Conservation (phyloP, 2,797 vertebrate genomes). For the Sylvia borin region DNA sequence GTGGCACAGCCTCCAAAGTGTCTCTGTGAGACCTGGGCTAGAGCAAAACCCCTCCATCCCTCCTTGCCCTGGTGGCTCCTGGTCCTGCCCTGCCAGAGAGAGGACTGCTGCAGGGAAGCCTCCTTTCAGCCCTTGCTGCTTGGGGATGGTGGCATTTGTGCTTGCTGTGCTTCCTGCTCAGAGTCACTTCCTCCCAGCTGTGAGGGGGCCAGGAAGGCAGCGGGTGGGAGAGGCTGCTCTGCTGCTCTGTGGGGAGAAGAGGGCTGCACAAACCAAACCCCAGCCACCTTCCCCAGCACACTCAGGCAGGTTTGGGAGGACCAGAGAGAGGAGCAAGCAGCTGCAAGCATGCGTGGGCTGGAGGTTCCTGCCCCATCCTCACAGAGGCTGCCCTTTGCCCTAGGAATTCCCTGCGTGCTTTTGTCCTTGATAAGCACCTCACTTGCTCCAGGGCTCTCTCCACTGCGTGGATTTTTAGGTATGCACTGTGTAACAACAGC, state of each 20-base stretch:
- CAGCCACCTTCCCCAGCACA: not conserved
- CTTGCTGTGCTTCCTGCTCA: not conserved
- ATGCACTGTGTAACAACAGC: not conserved
- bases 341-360: slow-evolving; percentile 29
- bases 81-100: accelerated
- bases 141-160: not conserved
- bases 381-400: not conserved
- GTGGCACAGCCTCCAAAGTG: not conserved
- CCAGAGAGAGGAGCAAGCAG: slow-evolving; percentile 18
- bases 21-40: not conserved
- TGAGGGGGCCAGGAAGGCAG: not conserved
- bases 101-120: not conserved
- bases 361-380: not conserved
- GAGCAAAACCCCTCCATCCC: not conserved
- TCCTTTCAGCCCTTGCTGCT: accelerated
- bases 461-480: not conserved
- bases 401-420: not conserved
- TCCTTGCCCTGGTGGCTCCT: not conserved
- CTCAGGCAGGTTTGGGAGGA: not conserved
- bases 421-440: not conserved
- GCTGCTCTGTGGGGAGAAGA: not conserved
- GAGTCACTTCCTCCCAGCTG: not conserved
- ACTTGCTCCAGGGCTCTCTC: not conserved
- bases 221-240: not conserved
- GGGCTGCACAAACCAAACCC: not conserved